A percentile compares a stretch with the other conserved stretches of the same genome.
Evolutionary conservation across 2,797 vertebrate species (phyloP).

Genomic region (Steatocranus sp.): DNA sequence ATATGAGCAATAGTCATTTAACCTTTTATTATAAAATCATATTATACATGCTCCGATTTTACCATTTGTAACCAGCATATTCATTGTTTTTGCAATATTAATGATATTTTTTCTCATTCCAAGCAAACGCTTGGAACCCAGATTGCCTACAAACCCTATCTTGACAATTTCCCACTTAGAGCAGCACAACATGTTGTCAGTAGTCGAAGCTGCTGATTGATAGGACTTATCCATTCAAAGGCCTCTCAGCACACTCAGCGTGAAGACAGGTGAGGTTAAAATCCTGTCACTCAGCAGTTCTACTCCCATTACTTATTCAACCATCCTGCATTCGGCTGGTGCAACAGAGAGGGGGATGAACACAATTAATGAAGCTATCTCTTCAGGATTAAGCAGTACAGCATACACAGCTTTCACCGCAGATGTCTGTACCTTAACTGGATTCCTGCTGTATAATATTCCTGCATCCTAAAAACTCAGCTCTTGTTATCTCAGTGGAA

Average conservation of each 20-base stretch:
- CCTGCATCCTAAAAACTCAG: conserved; percentile 34
- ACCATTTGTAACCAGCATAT: background rate
- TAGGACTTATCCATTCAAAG: conserved; percentile 23
- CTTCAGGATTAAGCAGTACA: conserved; percentile 56
- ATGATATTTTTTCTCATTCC: background rate
- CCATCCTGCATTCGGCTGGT: conserved; percentile 14
- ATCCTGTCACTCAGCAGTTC: conserved; percentile 58
- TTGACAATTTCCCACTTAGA: conserved; percentile 35
- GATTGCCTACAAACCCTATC: background rate
- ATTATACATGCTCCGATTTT: background rate
- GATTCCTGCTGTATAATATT: conserved; percentile 52
- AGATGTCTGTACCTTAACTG: conserved; percentile 40
- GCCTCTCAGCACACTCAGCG: conserved; percentile 4
- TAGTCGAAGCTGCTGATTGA: conserved; percentile 37
- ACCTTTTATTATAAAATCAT: background rate
- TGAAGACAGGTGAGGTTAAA: conserved; percentile 48
- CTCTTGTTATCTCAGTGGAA: conserved; percentile 48
- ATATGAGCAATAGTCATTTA: background rate
- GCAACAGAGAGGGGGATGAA: conserved; percentile 25
- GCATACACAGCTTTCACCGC: conserved; percentile 17
- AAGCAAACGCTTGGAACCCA: background rate
- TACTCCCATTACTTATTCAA: conserved; percentile 43
- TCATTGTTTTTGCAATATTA: background rate
- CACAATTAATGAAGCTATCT: conserved; percentile 67
- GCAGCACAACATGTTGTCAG: background rate